Evolutionary conservation across 2,797 vertebrate species (phyloP), one percentile per base, ranked within the genome.

Genomic region (Clarias laeviceps): DNA sequence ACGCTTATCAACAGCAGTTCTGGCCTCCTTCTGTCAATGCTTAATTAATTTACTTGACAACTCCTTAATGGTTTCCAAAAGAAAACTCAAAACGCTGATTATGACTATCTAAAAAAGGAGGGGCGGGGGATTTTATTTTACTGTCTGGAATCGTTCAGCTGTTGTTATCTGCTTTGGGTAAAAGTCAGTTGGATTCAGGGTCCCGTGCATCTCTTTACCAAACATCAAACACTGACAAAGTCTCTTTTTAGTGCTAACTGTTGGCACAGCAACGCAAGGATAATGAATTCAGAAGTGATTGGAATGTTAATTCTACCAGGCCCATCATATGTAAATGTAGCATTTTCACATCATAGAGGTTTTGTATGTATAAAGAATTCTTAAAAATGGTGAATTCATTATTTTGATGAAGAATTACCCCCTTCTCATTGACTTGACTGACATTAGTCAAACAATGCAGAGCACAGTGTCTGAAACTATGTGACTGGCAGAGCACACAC

Each of bases 141-240:
- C 82, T 68, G 83, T 89, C 82, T 80, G 82, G 56, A 84, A 81
- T 45, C 76, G 66, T 83, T 91, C 86, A 91, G 88, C 29, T 50
- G 37, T 74, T 45, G 14, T 74, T 89, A 91, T 93, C 90, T 90
- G 90, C 83, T 86, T 90, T 81, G 85, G 88, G 91, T 90, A 90
- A 91, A 90, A 92, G 88, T 91, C 90, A 85, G 89, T 64, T 57
- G 91, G 92, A 87, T 89, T 89, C 85, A 81, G 59, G 83, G 89
- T 93, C 90, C 91, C 90, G 90, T 86, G 88, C 92, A 92, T 93
- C 84, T 90, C 89, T 90, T 93, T 90, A 91, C 87, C 91, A 89
- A 91, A 92, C 89, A 94, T 94, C 94, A 95, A 94, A 96, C 94
- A 96, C 93, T 94, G 94, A 97, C 95, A 96, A 96, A 96, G 95